Conservation (phyloP, 2,888 invertebrate species). For the Nephrocerus scutellatus region DNA sequence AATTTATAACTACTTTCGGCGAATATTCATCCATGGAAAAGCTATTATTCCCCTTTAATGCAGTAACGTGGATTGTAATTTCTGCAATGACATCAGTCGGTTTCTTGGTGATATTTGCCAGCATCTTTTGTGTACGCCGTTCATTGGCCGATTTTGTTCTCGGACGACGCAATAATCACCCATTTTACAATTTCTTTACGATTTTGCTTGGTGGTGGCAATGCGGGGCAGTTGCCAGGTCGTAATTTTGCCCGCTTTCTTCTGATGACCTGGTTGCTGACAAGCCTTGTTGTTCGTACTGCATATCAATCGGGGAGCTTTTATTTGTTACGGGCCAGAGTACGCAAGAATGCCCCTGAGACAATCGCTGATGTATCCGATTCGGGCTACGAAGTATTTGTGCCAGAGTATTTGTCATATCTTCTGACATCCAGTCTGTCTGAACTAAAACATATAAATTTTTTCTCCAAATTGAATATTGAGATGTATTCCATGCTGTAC, state of each 20-base stretch:
- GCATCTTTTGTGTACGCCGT: conserved; percentile 4
- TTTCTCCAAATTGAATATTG: too few relatives aligned
- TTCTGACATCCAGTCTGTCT: conserved; percentile 27
- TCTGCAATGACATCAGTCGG: conserved; percentile 21
- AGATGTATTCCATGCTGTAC: too few relatives aligned
- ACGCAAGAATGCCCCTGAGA: conserved; percentile 31
- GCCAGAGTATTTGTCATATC: conserved; percentile 24
- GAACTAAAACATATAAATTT: conserved; percentile 22
- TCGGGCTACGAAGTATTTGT: conserved; percentile 28
- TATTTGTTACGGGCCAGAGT: conserved; percentile 31
- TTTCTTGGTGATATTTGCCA: conserved; percentile 16
- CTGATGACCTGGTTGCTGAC: conserved; percentile 33
- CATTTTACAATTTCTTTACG: conserved; percentile 28
- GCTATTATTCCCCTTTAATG: conserved; percentile 33
- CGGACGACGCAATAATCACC: conserved; percentile 11
- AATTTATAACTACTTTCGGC: conserved; percentile 31
- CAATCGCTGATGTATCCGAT: conserved; percentile 28
- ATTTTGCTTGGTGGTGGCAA: conserved; percentile 26
- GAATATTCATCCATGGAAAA: conserved; percentile 31
- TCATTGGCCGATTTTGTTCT: conserved; percentile 11
- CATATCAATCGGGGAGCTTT: conserved; percentile 39
- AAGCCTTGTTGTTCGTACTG: conserved; percentile 31
- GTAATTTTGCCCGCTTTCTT: conserved; percentile 30
- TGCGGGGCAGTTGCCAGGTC: conserved; percentile 23
- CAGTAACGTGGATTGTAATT: conserved; percentile 28